Conservation (phyloP, 1,140 invertebrate genomes). For the Phortica variegata region DNA sequence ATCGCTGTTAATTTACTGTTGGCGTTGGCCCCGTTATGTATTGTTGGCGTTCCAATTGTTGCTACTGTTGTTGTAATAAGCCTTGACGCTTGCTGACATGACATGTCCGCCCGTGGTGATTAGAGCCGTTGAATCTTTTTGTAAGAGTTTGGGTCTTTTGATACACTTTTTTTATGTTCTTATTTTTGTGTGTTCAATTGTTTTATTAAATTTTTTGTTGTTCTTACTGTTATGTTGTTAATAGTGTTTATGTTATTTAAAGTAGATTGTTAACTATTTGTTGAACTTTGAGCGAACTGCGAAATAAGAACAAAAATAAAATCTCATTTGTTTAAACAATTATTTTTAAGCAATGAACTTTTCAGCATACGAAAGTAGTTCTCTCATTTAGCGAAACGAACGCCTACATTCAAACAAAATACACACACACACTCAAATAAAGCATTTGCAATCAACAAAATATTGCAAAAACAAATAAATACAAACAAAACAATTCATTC, state of each 20-base stretch:
- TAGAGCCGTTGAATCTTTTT: conserved; percentile 33
- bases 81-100: conserved; percentile 57
- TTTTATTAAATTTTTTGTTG: not conserved
- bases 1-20: conserved; percentile 30
- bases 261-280: not conserved
- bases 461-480: no score
- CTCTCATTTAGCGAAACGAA: no score
- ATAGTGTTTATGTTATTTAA: not conserved
- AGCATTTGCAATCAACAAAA: no score
- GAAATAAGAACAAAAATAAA: no score
- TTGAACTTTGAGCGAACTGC: no score
- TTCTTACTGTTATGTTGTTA: not conserved
- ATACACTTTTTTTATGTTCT: not conserved
- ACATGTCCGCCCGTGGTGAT: conserved; percentile 48
- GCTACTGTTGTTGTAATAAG: conserved; percentile 29
- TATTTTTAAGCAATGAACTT: no score
- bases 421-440: no score
- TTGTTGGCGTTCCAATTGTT: conserved; percentile 17
- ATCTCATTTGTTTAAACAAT: no score
- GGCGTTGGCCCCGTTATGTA: conserved; percentile 21
- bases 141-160: conserved; percentile 10
- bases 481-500: no score
- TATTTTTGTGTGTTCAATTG: not conserved
- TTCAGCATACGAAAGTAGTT: no score
- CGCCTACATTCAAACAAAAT: no score